Evolutionary conservation across 2,797 vertebrate species (phyloP), one percentile per base, ranked within the genome.

Genomic region (Cuniculus paca): DNA sequence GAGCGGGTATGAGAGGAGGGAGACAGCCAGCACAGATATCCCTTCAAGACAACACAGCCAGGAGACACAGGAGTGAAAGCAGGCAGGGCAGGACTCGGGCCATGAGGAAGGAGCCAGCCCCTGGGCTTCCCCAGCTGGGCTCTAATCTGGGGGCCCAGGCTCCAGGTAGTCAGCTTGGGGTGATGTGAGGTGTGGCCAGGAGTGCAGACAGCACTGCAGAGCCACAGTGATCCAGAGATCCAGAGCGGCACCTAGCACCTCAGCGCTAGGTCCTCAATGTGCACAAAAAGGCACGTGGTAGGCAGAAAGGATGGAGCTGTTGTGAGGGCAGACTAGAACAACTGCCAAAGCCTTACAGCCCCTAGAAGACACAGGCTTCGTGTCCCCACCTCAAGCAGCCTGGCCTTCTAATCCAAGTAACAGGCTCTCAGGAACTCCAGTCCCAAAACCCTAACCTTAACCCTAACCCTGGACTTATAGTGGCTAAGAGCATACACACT

Each of bases 41-140:
- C 95, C 93, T 54, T 58, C 31, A 82, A 92, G 95, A 86, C 54
- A 90, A 42, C 45, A 24, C 19, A 93, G 87, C 74, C 89, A 84
- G 92, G 74, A 77, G 74, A 83, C 17, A 36, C 61, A 78, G 61
- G 70, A 68, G n/a, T 34, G 12, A 82, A 82, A 77, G 72, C 26
- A 12, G 17, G 82, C 24, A 19, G 75, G 58, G 56, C 90, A 93
- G 86, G 83, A 90, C 39, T 56, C 77, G 83, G 93, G 91, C 61
- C 20, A 17, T 6, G 16, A 34, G 16, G 36, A 28, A 89, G 56
- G 79, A 72, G 48, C 54, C 52, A 56, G 50, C 4, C 72, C 91
- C 61, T 74, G 65, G 72, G 56, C 61, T 80, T 80, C 88, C 87
- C 92, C 61, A 42, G 3, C 81, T 68, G 60, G 68, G 74, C 48